phyloP scores from a whole-genome alignment of 2,888 invertebrate species.

The Lasioglossum leucozonium region DNA sequence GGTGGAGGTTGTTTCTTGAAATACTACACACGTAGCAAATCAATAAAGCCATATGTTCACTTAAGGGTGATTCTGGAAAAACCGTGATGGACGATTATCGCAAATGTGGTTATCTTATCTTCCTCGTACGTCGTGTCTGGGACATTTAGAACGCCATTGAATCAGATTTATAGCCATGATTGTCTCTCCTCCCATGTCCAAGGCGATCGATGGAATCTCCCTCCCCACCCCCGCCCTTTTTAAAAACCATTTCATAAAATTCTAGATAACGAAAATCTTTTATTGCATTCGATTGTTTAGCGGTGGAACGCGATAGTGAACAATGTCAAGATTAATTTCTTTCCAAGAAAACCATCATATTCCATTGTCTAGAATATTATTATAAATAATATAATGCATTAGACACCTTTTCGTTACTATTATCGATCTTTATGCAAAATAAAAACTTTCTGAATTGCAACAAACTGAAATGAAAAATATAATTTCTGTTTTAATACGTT shows the following conservation, averaged over 20 bases:
- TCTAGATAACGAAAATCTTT: not conserved
- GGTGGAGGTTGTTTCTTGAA: constrained; percentile 43
- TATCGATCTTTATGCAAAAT: no score
- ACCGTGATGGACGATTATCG: constrained; percentile 61
- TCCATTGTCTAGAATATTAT: not conserved
- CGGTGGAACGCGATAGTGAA: not conserved
- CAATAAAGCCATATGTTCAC: constrained; percentile 65
- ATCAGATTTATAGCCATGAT: constrained; percentile 60
- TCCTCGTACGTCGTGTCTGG: constrained; percentile 42
- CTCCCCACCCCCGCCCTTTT: no score
- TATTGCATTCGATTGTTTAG: not conserved
- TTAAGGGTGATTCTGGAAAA: constrained; percentile 56
- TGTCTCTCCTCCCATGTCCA: constrained; percentile 35
- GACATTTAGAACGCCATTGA: constrained; percentile 59
- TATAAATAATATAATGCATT: no score
- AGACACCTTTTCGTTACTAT: no score
- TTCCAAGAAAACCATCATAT: not conserved
- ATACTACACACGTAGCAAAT: constrained; percentile 31
- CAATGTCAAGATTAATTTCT: not conserved
- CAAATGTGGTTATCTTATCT: constrained; percentile 69
- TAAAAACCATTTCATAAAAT: constrained; percentile 22
- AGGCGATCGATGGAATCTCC: constrained; percentile 31
- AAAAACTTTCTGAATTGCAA: no score
- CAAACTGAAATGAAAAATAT: no score
- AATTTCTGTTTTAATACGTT: no score